phyloP scores from a whole-genome alignment of 2,797 vertebrate species.

The Galago senegalensis region DNA sequence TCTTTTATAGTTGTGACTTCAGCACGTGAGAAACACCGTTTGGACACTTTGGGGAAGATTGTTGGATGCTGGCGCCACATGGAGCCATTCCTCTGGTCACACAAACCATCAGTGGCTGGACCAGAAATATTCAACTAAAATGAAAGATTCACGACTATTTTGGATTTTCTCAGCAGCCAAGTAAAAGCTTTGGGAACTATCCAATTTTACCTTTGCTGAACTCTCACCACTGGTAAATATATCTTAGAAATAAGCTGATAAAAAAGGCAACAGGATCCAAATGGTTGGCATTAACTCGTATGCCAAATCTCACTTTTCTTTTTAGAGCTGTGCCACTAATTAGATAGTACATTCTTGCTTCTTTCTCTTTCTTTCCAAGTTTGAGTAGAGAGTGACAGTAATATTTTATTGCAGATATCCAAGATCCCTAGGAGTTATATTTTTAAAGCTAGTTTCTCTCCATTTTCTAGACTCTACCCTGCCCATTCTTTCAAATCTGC shows the following conservation, averaged over 20 bases:
- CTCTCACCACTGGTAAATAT: background rate
- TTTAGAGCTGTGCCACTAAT: slow-evolving; percentile 50
- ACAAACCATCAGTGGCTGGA: slow-evolving; percentile 19
- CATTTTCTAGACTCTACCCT: slow-evolving; percentile 18
- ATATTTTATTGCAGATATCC: slow-evolving; percentile 59
- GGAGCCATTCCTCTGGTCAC: background rate
- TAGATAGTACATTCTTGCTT: background rate
- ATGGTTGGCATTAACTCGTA: slow-evolving; percentile 45
- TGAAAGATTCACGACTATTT: slow-evolving; percentile 37
- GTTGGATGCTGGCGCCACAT: background rate
- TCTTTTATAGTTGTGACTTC: background rate
- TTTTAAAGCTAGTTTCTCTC: slow-evolving; percentile 23
- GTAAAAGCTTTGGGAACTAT: slow-evolving; percentile 30
- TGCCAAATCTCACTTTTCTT: slow-evolving; percentile 40
- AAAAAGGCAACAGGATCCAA: slow-evolving; percentile 41
- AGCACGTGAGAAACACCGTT: background rate
- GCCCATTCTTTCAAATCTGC: slow-evolving; percentile 31
- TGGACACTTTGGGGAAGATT: background rate
- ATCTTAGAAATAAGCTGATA: slow-evolving; percentile 43
- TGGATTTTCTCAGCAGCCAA: slow-evolving; percentile 35
- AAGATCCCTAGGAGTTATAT: background rate
- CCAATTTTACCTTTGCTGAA: slow-evolving; percentile 31
- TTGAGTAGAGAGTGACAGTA: slow-evolving; percentile 39
- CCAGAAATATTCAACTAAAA: slow-evolving; percentile 48
- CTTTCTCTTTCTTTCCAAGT: slow-evolving; percentile 61